Evolutionary conservation across 2,797 vertebrate species (phyloP), one percentile per base, ranked within the genome.

Genomic region (Thunnus albacares): DNA sequence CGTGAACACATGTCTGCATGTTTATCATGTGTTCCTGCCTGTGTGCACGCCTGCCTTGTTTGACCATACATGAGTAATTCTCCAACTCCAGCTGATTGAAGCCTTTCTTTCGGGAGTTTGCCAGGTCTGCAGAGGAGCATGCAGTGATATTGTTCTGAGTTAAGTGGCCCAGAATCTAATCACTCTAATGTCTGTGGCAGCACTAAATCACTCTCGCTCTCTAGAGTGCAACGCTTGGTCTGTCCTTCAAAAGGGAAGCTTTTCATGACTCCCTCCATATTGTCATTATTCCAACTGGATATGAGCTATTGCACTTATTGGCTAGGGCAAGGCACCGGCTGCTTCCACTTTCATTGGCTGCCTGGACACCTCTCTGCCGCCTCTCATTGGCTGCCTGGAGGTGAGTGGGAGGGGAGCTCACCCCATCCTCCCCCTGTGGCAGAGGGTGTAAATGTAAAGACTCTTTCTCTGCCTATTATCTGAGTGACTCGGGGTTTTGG

Each of bases 281-380:
- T 87, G 84, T 91, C 90, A 94, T 95, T 94, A 91, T 93, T 95
- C 91, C 90, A 91, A 93, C 91, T 94, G 93, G 91, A 92, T 94
- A 85, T 95, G 93, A 96, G 94, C 92, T 88, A 88, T 91, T 92
- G 92, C 94, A 90, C 89, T 93, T 94, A 95, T 92, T 94, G 94
- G 95, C 94, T 93, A 74, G 87, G 87, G 88, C 80, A 88, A 85
- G 87, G 89, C 87, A 88, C 86, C 30, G 90, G 84, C 91, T 94
- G 90, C 87, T 74, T 78, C 77, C 22, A 2, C 83, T 90, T 9
- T 52, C 38, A 96, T 94, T 95, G 91, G 95, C 83, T 87, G 89
- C 72, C 24, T 56, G 84, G 59, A 82, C 82, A 76, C 76, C 51
- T 76, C 87, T 86, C 75, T 61, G 81, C 83, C 58, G 35, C 63